Conservation (phyloP, 2,888 invertebrate genomes). For the Lasioglossum lativentre region DNA sequence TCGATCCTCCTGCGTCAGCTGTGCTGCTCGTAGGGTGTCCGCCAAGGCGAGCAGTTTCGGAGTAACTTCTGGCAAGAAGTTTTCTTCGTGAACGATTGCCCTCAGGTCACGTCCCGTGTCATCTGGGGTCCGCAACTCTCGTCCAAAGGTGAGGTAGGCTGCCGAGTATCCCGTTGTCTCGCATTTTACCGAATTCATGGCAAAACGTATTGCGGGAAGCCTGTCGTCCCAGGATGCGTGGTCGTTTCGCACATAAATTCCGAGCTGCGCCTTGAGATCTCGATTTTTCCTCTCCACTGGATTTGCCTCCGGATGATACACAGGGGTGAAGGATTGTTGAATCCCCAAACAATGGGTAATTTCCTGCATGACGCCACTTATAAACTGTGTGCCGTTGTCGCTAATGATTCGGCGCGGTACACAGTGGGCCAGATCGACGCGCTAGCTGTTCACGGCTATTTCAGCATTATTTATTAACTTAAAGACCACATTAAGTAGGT, state of each 20-base stretch:
- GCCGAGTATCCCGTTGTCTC: slow-evolving; percentile 75
- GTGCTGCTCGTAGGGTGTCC: not conserved
- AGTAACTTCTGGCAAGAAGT: slow-evolving; percentile 9
- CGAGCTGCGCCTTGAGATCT: slow-evolving; percentile 76
- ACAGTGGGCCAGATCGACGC: too few species aligned
- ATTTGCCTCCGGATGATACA: slow-evolving; percentile 74
- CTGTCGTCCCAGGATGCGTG: slow-evolving; percentile 75
- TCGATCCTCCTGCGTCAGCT: slow-evolving; percentile 2
- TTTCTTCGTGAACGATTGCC: not conserved
- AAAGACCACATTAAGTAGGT: too few species aligned
- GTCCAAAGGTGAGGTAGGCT: slow-evolving; percentile 78
- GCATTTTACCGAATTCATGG: slow-evolving; percentile 78
- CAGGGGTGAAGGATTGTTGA: not conserved
- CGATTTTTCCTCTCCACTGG: slow-evolving; percentile 78
- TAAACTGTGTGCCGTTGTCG: slow-evolving; percentile 80
- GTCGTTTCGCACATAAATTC: slow-evolving; percentile 69
- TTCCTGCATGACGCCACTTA: slow-evolving; percentile 78
- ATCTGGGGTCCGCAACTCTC: slow-evolving; percentile 74
- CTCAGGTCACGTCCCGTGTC: not conserved
- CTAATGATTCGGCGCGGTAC: slow-evolving; percentile 75
- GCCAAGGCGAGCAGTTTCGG: not conserved
- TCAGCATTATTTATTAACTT: too few species aligned
- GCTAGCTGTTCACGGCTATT: too few species aligned
- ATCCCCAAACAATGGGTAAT: slow-evolving; percentile 47
- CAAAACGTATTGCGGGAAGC: slow-evolving; percentile 79